Evolutionary conservation across 1,140 invertebrate genomes (phyloP).

Genomic region (Pseudomyrmex dendroicus): DNA sequence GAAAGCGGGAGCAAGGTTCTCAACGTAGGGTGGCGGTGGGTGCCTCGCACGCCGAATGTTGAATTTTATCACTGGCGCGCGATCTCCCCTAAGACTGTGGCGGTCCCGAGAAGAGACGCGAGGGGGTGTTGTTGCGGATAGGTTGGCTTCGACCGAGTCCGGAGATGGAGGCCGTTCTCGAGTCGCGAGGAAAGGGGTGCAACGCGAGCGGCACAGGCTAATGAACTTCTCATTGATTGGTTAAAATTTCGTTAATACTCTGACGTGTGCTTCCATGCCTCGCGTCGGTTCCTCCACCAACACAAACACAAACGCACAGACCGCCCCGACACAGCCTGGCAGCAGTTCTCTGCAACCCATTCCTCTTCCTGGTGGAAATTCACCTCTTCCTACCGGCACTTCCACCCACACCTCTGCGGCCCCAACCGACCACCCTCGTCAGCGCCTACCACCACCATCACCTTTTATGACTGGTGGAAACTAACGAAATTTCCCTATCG

Average conservation of each 20-base stretch:
- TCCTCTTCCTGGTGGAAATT: conserved; percentile 63
- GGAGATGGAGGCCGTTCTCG: conserved; percentile 63
- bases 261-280: conserved; percentile 81
- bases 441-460: conserved; percentile 59
- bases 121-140: conserved; percentile 60
- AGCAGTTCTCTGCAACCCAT: conserved; percentile 59
- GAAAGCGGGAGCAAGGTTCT: conserved; percentile 32
- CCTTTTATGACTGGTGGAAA: conserved; percentile 82
- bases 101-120: conserved; percentile 34
- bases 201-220: conserved; percentile 77
- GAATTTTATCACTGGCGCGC: conserved; percentile 69
- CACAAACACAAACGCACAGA: conserved; percentile 40
- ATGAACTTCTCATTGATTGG: conserved; percentile 85
- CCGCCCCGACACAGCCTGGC: conserved; percentile 49
- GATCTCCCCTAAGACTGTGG: conserved; percentile 65
- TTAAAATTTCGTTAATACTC: conserved; percentile 85
- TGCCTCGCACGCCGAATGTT: conserved; percentile 56
- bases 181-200: conserved; percentile 55
- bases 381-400: conserved; percentile 70
- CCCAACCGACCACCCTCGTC: conserved; percentile 74
- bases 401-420: conserved; percentile 50
- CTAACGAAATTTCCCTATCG: conserved; percentile 84
- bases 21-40: conserved; percentile 11
- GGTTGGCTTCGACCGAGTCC: conserved; percentile 60
- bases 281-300: conserved; percentile 68